These are phyloP conservation scores for Apteryx mantelli DNA, from an alignment of 2,113 vertebrate species.

Conservation along the genomic window DNA sequence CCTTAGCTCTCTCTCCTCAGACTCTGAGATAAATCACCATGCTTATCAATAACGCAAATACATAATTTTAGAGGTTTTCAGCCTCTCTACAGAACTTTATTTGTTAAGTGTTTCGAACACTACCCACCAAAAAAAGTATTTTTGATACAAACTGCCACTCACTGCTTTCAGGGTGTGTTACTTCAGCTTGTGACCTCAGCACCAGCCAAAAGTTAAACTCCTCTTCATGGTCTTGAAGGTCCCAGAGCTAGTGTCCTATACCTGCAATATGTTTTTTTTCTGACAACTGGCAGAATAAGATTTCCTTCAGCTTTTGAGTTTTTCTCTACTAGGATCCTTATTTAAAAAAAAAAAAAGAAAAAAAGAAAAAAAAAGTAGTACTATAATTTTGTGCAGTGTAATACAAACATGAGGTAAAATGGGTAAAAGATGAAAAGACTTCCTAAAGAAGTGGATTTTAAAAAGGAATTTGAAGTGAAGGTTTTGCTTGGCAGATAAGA, in stretches of 20 bases:
- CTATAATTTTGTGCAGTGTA: not conserved
- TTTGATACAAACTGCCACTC: not conserved
- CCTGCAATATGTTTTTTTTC: not conserved
- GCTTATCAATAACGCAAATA: not conserved
- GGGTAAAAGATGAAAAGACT: constrained; percentile 38
- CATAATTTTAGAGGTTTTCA: not conserved
- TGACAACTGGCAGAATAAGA: not conserved
- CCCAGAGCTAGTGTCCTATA: not conserved
- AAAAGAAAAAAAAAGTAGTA: not conserved
- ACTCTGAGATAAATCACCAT: not conserved
- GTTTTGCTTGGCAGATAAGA: constrained; percentile 21
- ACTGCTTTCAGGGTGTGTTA: not conserved
- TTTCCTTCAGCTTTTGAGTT: not conserved
- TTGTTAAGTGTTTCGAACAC: not conserved
- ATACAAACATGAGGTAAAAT: constrained; percentile 16
- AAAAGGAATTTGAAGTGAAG: constrained; percentile 22
- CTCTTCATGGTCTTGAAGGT: not conserved
- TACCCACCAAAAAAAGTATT: not conserved
- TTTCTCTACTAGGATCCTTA: not conserved
- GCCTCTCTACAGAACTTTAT: not conserved
- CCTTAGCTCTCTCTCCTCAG: not conserved
- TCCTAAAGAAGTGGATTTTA: constrained; percentile 8
- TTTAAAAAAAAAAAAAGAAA: not conserved
- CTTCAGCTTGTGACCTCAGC: not conserved
- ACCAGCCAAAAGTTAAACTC: not conserved